Evolutionary conservation across 2,797 vertebrate genomes (phyloP), one percentile per base, ranked within the genome.

Genomic region (Petrocephalus schoutedeni): DNA sequence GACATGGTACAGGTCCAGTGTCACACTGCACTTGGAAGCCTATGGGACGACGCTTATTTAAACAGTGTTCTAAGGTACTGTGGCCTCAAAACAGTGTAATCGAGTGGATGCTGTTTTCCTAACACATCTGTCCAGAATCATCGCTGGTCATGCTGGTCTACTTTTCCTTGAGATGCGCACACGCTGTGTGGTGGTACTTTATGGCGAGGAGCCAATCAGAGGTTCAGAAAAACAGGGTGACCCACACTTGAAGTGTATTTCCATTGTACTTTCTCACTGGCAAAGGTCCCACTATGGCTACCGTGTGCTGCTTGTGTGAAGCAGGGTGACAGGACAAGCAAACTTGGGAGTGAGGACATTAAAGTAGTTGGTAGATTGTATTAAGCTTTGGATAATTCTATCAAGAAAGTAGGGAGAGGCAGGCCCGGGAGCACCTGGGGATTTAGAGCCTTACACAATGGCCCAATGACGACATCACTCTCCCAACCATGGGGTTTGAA

Each of bases 1-100:
- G 92, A 93, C 91, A 90, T 93, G 91, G 91, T 85, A 32, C 57
- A 82, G 64, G 36, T 28, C 51, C 23, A 6, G 71, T 41, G n/a
- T 77, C 7, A 8, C 6, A 41, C 71, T 77, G 2, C 16, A 1
- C 7, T 45, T n/a, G 71, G 36, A 77, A 41, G 36, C 41, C 45
- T 45, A 77, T 77, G 28, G 64, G 23, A 71, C 14, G 12, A 4
- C 36, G 57, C 51, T 64, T 87, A 10, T 51, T 45, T 56, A 56
- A 32, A 28, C 82, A 54, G 82, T 8, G 32, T 77, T 45, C 71
- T 3, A 36, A 19, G 16, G 71, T 45, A 1, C 23, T 67, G 28
- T 3, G 28, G 10, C 28, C 64, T 45, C 32, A 19, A 23, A 45
- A 77, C 71, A 77, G 71, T 1, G 1, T 14, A 67, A 32, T 67